These are phyloP conservation scores for Orchestes rusci DNA, from an alignment of 2,888 invertebrate species.

Conservation along the genomic window DNA sequence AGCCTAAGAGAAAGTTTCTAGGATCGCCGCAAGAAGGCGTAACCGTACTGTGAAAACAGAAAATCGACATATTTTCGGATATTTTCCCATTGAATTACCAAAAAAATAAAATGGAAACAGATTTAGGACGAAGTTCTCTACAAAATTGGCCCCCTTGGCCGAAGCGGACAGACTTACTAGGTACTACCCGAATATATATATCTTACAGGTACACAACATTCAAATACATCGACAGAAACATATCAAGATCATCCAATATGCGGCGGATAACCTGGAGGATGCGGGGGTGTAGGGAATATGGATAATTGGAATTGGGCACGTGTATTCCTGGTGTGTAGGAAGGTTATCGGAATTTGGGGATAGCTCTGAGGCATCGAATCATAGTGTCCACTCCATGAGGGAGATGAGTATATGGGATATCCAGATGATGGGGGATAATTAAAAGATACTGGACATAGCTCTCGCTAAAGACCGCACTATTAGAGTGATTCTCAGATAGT, in stretches of 20 bases:
- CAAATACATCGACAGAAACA: constrained; percentile 46
- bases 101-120: too few species aligned
- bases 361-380: constrained; percentile 47
- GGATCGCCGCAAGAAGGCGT: too few species aligned
- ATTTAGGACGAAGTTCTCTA: too few species aligned
- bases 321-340: constrained; percentile 52
- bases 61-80: too few species aligned
- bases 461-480: constrained; percentile 43
- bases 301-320: constrained; percentile 64
- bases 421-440: constrained; percentile 39
- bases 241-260: constrained; percentile 46
- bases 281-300: constrained; percentile 47
- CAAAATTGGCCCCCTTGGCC: too few species aligned
- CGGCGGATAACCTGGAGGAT: constrained; percentile 44
- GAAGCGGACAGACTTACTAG: constrained; percentile 45
- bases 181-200: constrained; percentile 48
- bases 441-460: constrained; percentile 41
- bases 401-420: constrained; percentile 42
- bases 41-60: too few species aligned
- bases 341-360: constrained; percentile 39
- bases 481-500: constrained; percentile 36
- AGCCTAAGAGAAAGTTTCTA: too few species aligned
- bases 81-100: too few species aligned
- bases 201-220: constrained; percentile 48
- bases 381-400: constrained; percentile 42